Evolutionary conservation across 23 tunicate genomes (phyloP).

Genomic region (Corella eumyota): DNA sequence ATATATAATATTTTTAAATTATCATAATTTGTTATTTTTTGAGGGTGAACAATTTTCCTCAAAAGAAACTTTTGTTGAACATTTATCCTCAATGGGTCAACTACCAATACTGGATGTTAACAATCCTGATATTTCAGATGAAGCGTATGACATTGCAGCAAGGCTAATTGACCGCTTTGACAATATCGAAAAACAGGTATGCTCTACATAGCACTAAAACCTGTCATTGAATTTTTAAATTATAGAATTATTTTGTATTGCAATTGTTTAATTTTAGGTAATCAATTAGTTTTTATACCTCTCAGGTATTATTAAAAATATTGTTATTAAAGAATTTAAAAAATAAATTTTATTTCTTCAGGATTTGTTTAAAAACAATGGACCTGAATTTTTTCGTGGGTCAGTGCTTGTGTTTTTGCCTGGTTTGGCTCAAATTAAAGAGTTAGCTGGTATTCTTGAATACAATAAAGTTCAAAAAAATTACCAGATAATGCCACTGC

Average conservation of each 20-base stretch:
- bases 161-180: slow-evolving; percentile 52
- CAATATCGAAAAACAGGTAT: slow-evolving; percentile 25
- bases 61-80: slow-evolving; percentile 51
- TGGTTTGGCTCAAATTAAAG: slow-evolving; percentile 59
- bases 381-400: slow-evolving; percentile 7
- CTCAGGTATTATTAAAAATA: too few relatives aligned
- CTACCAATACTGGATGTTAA: slow-evolving; percentile 4
- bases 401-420: slow-evolving; percentile 82
- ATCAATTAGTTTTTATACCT: too few relatives aligned
- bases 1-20: too few relatives aligned
- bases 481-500: slow-evolving; percentile 57
- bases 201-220: too few relatives aligned
- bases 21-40: too few relatives aligned
- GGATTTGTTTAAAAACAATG: not conserved
- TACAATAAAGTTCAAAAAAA: slow-evolving; percentile 15
- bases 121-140: slow-evolving; percentile 56
- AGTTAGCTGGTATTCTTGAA: slow-evolving; percentile 51
- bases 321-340: too few relatives aligned
- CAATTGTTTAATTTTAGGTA: too few relatives aligned
- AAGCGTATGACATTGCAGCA: slow-evolving; percentile 38
- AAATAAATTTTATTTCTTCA: too few relatives aligned
- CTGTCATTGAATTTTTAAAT: too few relatives aligned
- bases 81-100: slow-evolving; percentile 46
- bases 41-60: slow-evolving; percentile 1
- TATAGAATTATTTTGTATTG: too few relatives aligned